A percentile compares a stretch with the other conserved stretches of the same genome.
Evolutionary conservation across 2,113 vertebrate species (phyloP).

Genomic region (Hypanus sabinus): DNA sequence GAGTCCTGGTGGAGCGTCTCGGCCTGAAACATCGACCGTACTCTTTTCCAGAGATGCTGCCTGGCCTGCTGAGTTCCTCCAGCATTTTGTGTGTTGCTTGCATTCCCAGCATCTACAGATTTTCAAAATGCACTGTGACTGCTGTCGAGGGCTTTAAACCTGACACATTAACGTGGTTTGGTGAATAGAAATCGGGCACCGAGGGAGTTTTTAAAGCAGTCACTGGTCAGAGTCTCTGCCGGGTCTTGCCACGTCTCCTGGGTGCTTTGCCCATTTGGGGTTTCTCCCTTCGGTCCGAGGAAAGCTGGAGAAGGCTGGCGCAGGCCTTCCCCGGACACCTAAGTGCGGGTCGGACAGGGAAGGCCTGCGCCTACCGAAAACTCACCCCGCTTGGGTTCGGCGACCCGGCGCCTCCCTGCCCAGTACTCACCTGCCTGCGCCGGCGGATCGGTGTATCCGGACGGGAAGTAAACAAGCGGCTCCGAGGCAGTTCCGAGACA

Average conservation of each 20-base stretch:
- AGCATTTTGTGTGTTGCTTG: no score
- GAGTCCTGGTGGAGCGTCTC: no score
- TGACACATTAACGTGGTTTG: background rate
- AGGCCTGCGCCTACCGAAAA: background rate
- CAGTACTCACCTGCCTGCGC: no score
- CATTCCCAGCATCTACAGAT: no score
- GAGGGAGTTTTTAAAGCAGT: background rate
- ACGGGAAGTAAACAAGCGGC: no score
- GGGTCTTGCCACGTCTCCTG: background rate
- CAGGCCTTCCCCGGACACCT: background rate
- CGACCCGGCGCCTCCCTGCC: no score
- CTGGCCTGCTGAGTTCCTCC: no score
- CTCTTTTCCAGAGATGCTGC: no score
- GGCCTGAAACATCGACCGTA: no score
- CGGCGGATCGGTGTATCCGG: background rate
- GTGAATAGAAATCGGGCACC: background rate
- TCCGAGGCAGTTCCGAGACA: no score
- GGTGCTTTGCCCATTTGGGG: background rate
- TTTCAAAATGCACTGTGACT: no score
- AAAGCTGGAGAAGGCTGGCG: background rate
- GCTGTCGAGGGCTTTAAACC: background rate
- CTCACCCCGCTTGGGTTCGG: background rate
- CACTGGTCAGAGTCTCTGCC: background rate
- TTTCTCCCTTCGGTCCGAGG: background rate
- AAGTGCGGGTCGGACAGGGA: background rate